phyloP scores from a whole-genome alignment of 2,797 vertebrate species.

The Odontamblyopus rebecca region DNA sequence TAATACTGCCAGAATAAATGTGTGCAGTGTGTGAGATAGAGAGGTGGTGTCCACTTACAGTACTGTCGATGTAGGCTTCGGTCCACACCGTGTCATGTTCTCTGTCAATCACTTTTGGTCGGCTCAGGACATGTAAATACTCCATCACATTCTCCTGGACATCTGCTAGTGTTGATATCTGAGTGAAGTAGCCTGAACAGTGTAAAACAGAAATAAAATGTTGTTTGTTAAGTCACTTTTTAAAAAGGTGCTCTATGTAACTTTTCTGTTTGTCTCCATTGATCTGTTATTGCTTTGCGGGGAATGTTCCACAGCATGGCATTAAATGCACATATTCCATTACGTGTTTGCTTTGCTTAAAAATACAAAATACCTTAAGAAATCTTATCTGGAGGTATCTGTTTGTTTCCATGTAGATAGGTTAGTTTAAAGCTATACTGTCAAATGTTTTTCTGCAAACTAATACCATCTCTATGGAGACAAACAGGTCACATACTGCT shows the following conservation, averaged over 20 bases:
- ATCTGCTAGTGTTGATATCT: slow-evolving; percentile 96
- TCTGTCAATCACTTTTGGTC: slow-evolving; percentile 98
- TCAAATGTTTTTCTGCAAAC: not conserved
- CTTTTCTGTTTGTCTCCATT: too few species aligned
- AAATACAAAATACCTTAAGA: too few species aligned
- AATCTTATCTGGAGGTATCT: too few species aligned
- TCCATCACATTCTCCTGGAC: slow-evolving; percentile 99
- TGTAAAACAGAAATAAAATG: not conserved
- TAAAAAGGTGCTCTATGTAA: too few species aligned
- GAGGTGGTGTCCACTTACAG: slow-evolving; percentile 81
- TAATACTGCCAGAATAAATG: not conserved
- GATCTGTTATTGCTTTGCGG: too few species aligned
- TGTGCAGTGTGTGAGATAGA: slow-evolving; percentile 3
- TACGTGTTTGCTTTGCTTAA: not conserved
- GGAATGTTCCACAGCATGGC: not conserved
- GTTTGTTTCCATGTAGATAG: not conserved
- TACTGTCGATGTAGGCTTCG: slow-evolving; percentile 96
- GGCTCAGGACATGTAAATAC: slow-evolving; percentile 96
- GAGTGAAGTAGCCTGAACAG: slow-evolving; percentile 91
- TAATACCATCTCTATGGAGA: not conserved
- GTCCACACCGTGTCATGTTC: slow-evolving; percentile 98
- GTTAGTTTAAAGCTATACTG: not conserved
- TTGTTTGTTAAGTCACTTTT: too few species aligned
- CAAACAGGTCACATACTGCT: not conserved
- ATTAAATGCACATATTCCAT: not conserved